Conservation (phyloP, 1,140 invertebrate genomes). For the Copidosoma floridanum region DNA sequence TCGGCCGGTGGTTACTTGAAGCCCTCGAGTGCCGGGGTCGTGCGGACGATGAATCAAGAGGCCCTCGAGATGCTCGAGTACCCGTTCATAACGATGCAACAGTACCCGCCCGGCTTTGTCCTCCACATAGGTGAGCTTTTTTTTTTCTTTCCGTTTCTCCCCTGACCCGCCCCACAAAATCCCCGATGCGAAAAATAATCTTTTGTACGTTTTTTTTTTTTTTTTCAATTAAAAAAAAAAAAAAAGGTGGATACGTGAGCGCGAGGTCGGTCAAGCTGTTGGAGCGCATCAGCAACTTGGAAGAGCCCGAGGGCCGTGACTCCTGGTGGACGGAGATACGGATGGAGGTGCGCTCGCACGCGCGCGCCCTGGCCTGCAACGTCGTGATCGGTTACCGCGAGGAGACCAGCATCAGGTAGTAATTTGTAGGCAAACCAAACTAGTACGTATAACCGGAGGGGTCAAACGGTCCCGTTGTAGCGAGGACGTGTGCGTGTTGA, state of each 20-base stretch:
- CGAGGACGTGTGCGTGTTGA: conserved; percentile 93
- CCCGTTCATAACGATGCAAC: conserved; percentile 91
- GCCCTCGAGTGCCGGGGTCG: conserved; percentile 53
- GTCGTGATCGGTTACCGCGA: conserved; percentile 92
- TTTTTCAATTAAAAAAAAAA: no score
- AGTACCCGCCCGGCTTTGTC: conserved; percentile 86
- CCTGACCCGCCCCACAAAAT: neutral
- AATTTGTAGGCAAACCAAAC: no score
- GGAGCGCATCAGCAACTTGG: conserved; percentile 75
- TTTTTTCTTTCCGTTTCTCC: neutral
- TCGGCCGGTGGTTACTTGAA: conserved; percentile 50
- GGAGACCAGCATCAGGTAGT: conserved; percentile 83
- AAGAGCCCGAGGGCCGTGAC: conserved; percentile 88
- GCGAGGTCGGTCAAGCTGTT: conserved; percentile 85
- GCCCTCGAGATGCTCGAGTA: conserved; percentile 86
- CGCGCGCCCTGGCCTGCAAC: conserved; percentile 85
- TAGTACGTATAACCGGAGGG: no score
- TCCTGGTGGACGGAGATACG: conserved; percentile 94
- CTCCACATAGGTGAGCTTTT: conserved; percentile 74
- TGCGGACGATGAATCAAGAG: conserved; percentile 67
- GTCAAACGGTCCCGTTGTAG: no score
- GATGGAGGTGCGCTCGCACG: conserved; percentile 91
- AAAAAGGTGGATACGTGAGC: conserved; percentile 85
- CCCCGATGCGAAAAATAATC: neutral
- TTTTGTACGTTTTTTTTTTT: neutral